Percentiles rank a stretch among this genome's conserved stretches.
phyloP scores from a whole-genome alignment of 1,140 invertebrate species.

The Pinna nobilis region DNA sequence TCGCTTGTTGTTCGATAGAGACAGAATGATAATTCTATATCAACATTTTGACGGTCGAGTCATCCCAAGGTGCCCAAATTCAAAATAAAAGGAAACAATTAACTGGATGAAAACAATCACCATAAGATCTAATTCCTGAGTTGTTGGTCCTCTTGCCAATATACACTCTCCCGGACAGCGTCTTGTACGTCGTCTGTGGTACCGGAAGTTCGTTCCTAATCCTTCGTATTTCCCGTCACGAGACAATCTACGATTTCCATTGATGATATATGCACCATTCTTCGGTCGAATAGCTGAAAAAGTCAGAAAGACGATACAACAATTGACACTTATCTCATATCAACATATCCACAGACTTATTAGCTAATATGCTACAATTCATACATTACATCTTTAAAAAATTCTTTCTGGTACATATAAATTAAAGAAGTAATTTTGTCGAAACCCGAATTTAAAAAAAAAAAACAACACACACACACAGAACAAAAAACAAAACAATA shows the following conservation, averaged over 20 bases:
- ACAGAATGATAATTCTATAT: no score
- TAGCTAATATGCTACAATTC: no score
- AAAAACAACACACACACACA: neutral
- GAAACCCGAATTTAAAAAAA: neutral
- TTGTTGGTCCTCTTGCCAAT: conserved; percentile 34
- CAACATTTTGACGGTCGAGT: no score
- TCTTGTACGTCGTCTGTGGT: conserved; percentile 22
- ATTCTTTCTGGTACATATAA: no score
- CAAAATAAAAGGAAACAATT: no score
- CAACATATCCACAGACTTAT: no score
- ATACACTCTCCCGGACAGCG: conserved; percentile 37
- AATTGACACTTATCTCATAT: no score
- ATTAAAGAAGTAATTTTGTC: neutral
- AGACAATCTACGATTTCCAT: conserved; percentile 33
- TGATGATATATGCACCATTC: conserved; percentile 35
- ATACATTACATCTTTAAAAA: no score
- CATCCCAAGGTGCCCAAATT: no score
- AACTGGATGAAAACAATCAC: no score
- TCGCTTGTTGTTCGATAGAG: no score
- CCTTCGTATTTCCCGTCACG: conserved; percentile 20
- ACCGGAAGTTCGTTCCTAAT: conserved; percentile 28
- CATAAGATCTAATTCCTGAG: conserved; percentile 35
- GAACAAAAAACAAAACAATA: neutral
- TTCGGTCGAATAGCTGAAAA: conserved; percentile 32
- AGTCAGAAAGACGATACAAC: no score